Conservation (phyloP, 1,140 invertebrate species). For the Colletes latitarsis region DNA sequence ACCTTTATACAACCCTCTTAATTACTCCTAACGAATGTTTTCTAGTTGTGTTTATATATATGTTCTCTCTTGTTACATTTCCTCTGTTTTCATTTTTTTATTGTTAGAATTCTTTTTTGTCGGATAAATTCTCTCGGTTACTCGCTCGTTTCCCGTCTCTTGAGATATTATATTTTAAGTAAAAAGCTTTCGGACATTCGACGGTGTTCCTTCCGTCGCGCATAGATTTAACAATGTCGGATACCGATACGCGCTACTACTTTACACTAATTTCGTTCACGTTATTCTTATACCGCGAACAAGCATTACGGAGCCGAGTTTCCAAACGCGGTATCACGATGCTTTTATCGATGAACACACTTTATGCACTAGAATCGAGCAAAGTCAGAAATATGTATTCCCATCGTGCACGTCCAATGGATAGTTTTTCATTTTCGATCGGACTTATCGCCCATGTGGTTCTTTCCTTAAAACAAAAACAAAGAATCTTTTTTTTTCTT, state of each 20-base stretch:
- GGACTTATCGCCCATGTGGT: too few relatives aligned
- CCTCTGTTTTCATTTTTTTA: neutral
- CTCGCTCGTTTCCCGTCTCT: too few relatives aligned
- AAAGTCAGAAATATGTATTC: too few relatives aligned
- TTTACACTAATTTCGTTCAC: neutral
- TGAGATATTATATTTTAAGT: neutral
- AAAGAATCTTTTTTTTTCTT: slow-evolving; percentile 34
- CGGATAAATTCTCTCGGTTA: slow-evolving; percentile 3
- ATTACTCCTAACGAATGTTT: slow-evolving; percentile 52
- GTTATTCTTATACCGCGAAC: neutral
- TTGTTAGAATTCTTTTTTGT: slow-evolving; percentile 1
- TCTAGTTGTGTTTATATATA: slow-evolving; percentile 27
- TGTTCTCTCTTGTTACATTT: slow-evolving; percentile 9
- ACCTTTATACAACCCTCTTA: slow-evolving; percentile 70
- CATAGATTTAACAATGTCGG: neutral
- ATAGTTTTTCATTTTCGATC: neutral
- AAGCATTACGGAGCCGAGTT: neutral
- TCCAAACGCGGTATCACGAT: neutral
- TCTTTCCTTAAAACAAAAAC: slow-evolving; percentile 35
- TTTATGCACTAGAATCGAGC: slow-evolving; percentile 22
- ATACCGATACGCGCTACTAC: slow-evolving; percentile 32
- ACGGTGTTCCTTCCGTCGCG: neutral
- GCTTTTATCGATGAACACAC: slow-evolving; percentile 29
- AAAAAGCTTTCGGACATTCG: neutral
- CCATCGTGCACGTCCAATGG: neutral